Percentiles rank a stretch among this genome's conserved stretches.
phyloP scores from a whole-genome alignment of 2,888 invertebrate genomes.

The Calameuta pallipes region DNA sequence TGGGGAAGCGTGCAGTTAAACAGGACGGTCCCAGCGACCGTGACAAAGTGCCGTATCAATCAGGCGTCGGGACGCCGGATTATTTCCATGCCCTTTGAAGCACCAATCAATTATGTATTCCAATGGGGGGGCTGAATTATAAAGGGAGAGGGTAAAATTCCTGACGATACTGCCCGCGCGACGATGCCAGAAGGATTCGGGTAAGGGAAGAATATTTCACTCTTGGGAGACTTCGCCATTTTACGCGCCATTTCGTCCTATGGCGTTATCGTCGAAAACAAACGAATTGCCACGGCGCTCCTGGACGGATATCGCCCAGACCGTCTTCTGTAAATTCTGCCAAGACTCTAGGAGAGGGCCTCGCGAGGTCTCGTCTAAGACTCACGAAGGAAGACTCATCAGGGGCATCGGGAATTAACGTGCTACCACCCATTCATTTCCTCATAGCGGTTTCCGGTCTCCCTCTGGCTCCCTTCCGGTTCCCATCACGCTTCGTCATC shows the following conservation, averaged over 20 bases:
- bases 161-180: not conserved
- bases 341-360: not conserved
- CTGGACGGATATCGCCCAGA: not conserved
- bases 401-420: not conserved
- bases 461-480: not conserved
- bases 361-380: not conserved
- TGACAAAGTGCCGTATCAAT: not conserved
- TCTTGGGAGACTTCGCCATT: constrained; percentile 57
- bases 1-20: not conserved
- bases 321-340: not conserved
- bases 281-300: constrained; percentile 23
- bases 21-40: not conserved
- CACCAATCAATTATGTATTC: constrained; percentile 44
- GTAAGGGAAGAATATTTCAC: constrained; percentile 45
- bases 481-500: not conserved
- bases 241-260: constrained; percentile 64
- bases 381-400: not conserved
- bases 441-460: not conserved
- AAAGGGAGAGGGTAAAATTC: constrained; percentile 7
- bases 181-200: not conserved
- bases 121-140: constrained; percentile 16
- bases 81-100: constrained; percentile 40
- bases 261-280: constrained; percentile 56
- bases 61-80: constrained; percentile 27
- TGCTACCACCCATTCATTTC: not conserved